Evolutionary conservation across 2,113 vertebrate species (phyloP).

Genomic region (Odocoileus hemionus): DNA sequence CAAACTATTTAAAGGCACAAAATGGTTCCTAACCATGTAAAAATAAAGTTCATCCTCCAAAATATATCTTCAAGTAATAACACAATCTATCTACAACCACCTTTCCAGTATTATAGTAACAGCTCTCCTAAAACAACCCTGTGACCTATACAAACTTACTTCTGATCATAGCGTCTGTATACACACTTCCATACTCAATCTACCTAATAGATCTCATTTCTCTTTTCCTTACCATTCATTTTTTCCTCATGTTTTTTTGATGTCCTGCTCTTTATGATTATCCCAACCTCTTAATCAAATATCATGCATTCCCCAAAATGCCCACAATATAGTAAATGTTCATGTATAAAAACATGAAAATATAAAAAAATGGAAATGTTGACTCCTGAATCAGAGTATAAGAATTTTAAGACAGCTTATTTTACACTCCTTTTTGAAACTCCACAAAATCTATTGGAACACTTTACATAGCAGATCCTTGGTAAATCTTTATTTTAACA

Average conservation of each 20-base stretch:
- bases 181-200: neutral
- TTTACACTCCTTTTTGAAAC: neutral
- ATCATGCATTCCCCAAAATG: neutral
- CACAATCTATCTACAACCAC: neutral
- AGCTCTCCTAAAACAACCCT: neutral
- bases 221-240: neutral
- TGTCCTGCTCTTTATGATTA: neutral
- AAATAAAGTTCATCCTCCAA: constrained; percentile 21
- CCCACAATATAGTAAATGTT: neutral
- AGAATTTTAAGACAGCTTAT: neutral
- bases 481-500: constrained; percentile 4
- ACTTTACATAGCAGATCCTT: neutral
- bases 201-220: neutral
- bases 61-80: neutral
- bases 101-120: neutral
- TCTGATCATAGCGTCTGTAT: neutral
- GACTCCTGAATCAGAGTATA: neutral
- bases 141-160: neutral
- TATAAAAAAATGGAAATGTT: neutral
- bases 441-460: neutral
- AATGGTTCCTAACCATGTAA: neutral
- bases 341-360: neutral
- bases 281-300: neutral
- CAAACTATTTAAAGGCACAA: neutral
- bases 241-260: neutral